Evolutionary conservation across 2,797 vertebrate species (phyloP).

Genomic region (Heteromormyrus szaboi): DNA sequence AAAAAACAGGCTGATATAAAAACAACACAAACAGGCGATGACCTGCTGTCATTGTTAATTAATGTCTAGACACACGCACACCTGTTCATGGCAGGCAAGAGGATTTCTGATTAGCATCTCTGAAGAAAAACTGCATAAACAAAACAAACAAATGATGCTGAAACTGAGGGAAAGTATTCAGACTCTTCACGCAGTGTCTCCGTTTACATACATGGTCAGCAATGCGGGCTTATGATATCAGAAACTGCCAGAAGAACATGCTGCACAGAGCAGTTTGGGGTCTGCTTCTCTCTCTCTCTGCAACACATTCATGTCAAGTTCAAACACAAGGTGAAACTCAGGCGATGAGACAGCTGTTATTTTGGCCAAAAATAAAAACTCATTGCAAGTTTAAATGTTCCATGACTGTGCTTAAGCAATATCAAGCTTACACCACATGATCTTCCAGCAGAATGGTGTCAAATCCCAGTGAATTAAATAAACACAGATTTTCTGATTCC

Average conservation of each 20-base stretch:
- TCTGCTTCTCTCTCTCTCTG: background rate
- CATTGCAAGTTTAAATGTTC: background rate
- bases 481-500: background rate
- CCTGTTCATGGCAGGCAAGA: background rate
- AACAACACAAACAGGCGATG: background rate
- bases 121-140: background rate
- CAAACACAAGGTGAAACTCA: background rate
- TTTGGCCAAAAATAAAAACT: background rate
- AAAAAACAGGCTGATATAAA: background rate
- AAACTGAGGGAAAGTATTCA: background rate
- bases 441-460: background rate
- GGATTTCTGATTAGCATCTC: background rate
- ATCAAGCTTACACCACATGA: background rate
- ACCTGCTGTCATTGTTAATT: constrained; percentile 12
- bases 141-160: background rate
- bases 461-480: background rate
- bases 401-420: background rate
- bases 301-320: background rate
- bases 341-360: background rate
- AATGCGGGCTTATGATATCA: background rate
- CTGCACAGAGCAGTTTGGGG: background rate
- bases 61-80: background rate
- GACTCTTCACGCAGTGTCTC: background rate
- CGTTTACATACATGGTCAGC: background rate
- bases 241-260: background rate